Evolutionary conservation across 2,888 invertebrate genomes (phyloP), one percentile per base, ranked within the genome.

Genomic region (Dione juno): DNA sequence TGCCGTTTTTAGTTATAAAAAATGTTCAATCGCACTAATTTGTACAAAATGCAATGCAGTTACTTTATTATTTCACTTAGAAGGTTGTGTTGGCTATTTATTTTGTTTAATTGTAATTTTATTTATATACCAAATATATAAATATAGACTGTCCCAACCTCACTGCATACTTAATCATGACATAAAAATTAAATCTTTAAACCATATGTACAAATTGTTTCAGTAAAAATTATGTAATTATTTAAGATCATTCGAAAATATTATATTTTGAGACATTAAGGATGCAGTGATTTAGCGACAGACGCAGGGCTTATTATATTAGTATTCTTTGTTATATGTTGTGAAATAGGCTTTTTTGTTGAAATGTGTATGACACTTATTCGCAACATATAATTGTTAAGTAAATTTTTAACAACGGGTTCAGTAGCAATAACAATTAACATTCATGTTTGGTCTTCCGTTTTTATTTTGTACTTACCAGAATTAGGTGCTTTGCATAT

Each of bases 11-110:
- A 37, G n/a, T 53, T 53, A 13, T n/a, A n/a, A n/a, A n/a, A 21
- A 53, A 58, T 40, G 14, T 43, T 41, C 41, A 59, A 21, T 54
- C 37, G 37, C 54, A 61, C 28, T 61, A 45, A 48, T 66, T 61
- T 65, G 58, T 66, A 74, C 67, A 74, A 74, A 77, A 76, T 78
- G 75, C 74, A 75, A 77, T 81, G 80, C 79, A 81, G 77, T 80
- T 80, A 81, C 82, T 85, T 81, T 76, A 81, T 81, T 84, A 85
- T 57, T 57, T 57, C 83, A 84, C 83, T 85, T 82, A 86, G 83
- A 84, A 82, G 91, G 90, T 92, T 92, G 92, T 92, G 92, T 92
- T 90, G 87, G 83, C 89, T 90, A 92, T 92, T 92, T 92, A 90
- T 91, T 90, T 91, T 87, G 81, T 88, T 87, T 90, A 86, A 88